Evolutionary conservation across 2,113 vertebrate species (phyloP).

Genomic region (Pycnonotus jocosus): DNA sequence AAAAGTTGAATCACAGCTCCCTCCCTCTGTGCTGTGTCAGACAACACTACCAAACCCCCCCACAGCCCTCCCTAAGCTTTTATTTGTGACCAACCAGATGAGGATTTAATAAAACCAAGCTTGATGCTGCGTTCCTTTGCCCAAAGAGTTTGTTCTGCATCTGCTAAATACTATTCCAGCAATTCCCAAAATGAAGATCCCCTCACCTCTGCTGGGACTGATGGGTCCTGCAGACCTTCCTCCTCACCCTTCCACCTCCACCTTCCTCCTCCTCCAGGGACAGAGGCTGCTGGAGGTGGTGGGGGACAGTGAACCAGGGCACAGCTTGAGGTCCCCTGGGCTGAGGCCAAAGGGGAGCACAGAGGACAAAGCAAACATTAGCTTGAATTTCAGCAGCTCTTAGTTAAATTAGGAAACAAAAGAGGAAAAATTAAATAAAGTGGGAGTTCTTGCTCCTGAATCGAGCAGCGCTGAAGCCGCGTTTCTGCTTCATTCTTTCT

Average conservation of each 20-base stretch:
- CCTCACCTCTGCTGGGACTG: background rate
- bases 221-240: background rate
- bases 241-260: background rate
- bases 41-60: background rate
- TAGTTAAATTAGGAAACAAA: background rate
- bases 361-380: background rate
- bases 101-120: background rate
- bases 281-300: background rate
- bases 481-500: background rate
- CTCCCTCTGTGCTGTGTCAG: background rate
- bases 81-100: background rate
- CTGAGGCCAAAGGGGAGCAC: background rate
- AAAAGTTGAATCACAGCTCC: background rate
- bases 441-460: background rate
- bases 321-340: background rate
- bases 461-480: background rate
- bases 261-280: background rate
- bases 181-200: background rate
- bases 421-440: slow-evolving; percentile 6
- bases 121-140: fast-evolving
- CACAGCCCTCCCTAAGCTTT: background rate
- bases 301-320: background rate
- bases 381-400: background rate
- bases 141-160: background rate
- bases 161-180: background rate